These are phyloP conservation scores for Drosophila pseudoananassae DNA, from an alignment of 1,140 invertebrate genomes.

Conservation along the genomic window DNA sequence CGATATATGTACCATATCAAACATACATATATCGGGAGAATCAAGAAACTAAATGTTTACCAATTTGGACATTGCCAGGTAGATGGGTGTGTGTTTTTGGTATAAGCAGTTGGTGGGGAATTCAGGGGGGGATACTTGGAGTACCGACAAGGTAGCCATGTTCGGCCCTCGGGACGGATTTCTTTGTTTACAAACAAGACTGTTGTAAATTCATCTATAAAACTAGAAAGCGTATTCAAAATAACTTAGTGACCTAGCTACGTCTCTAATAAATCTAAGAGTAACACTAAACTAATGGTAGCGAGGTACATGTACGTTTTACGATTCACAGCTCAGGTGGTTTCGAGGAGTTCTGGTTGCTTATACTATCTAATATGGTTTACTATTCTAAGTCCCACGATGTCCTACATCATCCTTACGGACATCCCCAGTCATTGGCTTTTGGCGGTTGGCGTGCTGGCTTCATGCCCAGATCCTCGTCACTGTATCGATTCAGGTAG, in stretches of 20 bases:
- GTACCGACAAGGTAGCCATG: not conserved
- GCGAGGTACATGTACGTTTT: not conserved
- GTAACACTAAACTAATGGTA: not conserved
- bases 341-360: too few species aligned
- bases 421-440: constrained; percentile 1
- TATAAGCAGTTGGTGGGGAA: not conserved
- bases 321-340: not conserved
- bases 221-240: constrained; percentile 1
- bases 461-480: constrained; percentile 23
- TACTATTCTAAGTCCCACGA: too few species aligned
- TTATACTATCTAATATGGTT: too few species aligned
- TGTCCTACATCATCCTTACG: too few species aligned
- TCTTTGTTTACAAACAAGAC: constrained; percentile 1
- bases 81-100: not conserved
- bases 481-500: constrained; percentile 49
- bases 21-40: constrained; percentile 21
- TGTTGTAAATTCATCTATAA: constrained; percentile 3
- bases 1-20: constrained; percentile 1
- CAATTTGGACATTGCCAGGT: constrained; percentile 1
- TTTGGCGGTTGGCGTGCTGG: constrained; percentile 16
- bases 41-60: constrained; percentile 6
- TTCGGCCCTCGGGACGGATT: not conserved
- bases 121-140: not conserved
- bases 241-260: not conserved
- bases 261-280: constrained; percentile 1